Evolutionary conservation across 2,888 invertebrate genomes (phyloP), one percentile per base, ranked within the genome.

Genomic region (Dyspetes luteomarginatus): DNA sequence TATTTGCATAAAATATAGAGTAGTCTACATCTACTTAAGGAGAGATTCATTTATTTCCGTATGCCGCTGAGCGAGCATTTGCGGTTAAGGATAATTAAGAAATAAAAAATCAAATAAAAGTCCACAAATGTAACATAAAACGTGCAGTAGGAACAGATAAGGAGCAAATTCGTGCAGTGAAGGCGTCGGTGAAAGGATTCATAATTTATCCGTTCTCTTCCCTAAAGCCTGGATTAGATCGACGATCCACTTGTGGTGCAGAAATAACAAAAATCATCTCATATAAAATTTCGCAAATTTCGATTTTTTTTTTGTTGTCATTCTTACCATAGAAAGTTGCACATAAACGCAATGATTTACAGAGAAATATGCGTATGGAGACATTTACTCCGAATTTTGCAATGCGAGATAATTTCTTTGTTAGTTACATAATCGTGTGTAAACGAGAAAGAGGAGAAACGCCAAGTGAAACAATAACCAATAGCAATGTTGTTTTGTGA

Each of bases 401-500:
- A 50, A 67, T 50, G 5, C 4, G 17, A 12, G 24, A 50, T 36
- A n/a, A 19, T 26, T 7, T 55, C 7, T 45, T 22, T 24, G 26
- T 1, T 12, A 1, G 64, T 69, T 62, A n/a, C 55, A 12, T 30
- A 65, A 73, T 65, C 2, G 55, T 22, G 36, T n/a, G 17, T 19
- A 22, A 26, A 68, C 24, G 65, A 55, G n/a, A 24, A n/a, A 56
- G 17, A 26, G 36, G 19, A 74, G 45, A 3, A 50, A 43, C 72
- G 45, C 78, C 76, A 84, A 78, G 82, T 84, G 72, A 72, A 86
- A 87, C 78, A 71, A 50, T 71, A 26, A 48, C 3, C 78, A 71
- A 50, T 71, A 26, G 48, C 3, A n/a, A 30, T 5, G 60, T 71
- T 64, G 62, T 73, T 52, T 26, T 64, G n/a, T n/a, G 12, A 9